Evolutionary conservation across 2,797 vertebrate species (phyloP).

Genomic region (Tokudaia muenninki): DNA sequence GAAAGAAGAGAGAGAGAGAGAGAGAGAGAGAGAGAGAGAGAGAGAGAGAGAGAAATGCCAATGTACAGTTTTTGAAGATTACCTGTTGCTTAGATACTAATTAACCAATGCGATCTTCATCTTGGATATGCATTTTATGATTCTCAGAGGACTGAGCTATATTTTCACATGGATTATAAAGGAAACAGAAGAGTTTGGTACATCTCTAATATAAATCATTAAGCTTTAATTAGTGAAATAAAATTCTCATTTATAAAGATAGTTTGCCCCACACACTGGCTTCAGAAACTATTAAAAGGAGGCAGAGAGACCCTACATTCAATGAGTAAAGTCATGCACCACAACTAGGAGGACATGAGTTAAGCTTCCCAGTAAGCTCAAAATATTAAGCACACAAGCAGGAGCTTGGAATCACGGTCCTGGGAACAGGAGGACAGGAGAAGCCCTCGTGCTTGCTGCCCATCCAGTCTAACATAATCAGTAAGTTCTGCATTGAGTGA

Average conservation of each 20-base stretch:
- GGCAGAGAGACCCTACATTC: too few species aligned
- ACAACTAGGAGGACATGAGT: not conserved
- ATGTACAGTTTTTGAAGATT: not conserved
- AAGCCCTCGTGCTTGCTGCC: not conserved
- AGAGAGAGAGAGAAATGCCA: not conserved
- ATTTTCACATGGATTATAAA: not conserved
- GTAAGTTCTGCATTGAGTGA: not conserved
- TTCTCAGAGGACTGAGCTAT: not conserved
- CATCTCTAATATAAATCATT: constrained; percentile 4
- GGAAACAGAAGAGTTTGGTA: not conserved
- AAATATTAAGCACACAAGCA: not conserved
- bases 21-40: too few species aligned
- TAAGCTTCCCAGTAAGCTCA: not conserved
- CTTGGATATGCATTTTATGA: not conserved
- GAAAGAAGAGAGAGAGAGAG: too few species aligned
- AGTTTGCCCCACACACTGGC: not conserved
- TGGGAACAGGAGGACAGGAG: not conserved
- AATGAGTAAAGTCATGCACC: not conserved
- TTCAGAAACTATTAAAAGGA: not conserved
- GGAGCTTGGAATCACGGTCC: too few species aligned
- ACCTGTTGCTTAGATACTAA: not conserved
- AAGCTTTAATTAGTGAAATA: not conserved
- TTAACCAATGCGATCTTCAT: not conserved
- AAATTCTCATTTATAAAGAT: not conserved
- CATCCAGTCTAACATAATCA: not conserved